Conservation (phyloP, 2,113 vertebrate genomes). For the Tympanuchus pallidicinctus region DNA sequence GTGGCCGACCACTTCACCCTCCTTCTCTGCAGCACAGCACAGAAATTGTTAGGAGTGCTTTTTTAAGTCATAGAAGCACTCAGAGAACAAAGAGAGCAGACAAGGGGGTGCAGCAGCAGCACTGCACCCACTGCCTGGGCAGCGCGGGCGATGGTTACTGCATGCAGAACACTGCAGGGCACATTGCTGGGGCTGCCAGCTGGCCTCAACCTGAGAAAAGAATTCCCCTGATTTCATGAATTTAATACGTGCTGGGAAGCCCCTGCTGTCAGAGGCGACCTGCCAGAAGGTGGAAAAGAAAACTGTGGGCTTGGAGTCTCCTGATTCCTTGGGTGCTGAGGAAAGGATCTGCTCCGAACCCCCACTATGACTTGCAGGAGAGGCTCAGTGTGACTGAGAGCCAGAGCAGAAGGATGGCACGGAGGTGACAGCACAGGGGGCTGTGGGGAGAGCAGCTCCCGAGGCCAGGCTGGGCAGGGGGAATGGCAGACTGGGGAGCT, state of each 20-base stretch:
- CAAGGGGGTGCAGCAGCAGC: neutral
- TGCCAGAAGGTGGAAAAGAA: neutral
- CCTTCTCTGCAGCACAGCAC: neutral
- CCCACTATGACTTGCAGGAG: neutral
- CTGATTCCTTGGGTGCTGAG: neutral
- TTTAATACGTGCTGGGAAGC: neutral
- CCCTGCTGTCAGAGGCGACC: neutral
- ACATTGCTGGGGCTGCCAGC: neutral
- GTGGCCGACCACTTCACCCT: no score
- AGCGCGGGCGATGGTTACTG: fast-evolving
- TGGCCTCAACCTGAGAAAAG: neutral
- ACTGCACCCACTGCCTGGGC: fast-evolving
- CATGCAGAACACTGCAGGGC: no score
- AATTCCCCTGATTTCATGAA: neutral
- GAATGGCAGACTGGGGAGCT: neutral
- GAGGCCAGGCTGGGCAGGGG: neutral
- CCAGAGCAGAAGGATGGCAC: neutral
- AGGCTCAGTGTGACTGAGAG: neutral
- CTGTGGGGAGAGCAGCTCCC: neutral
- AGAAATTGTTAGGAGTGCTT: neutral
- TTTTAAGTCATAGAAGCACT: neutral
- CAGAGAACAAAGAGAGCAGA: neutral
- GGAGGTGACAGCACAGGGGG: neutral
- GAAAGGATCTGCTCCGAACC: neutral
- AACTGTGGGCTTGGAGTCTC: neutral